Base-by-base conservation (phyloP, 1,140 invertebrate species). In the Lithobius niger region DNA sequence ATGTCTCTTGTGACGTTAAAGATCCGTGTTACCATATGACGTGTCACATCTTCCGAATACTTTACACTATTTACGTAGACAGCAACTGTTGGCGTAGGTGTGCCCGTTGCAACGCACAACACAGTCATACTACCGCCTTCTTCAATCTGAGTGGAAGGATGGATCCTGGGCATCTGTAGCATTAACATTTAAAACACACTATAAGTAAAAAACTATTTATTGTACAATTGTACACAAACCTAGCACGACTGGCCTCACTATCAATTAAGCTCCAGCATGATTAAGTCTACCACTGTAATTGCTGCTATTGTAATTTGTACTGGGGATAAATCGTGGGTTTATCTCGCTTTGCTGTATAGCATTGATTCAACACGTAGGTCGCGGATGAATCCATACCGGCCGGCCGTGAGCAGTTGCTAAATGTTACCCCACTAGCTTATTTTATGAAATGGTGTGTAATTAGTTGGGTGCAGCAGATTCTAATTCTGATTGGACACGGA, bases 81-180 rank as follows among this genome's bases (percentile, higher is more conserved):
- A 0, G 84, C 86, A 28, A 88, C 84, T 0, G 81, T 86, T 0
- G 86, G 86, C 42, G 83, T 82, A 0, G 86, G 86, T 24, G 82
- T 85, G 27, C 83, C 83, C 74, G 86, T 80, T 3, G 84, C 86
- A 44, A 88, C 83, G 62, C 86, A 89, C 0, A 88, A 71, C 40
- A 88, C 79, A 0, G 85, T 88, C 81, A 89, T 86, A 53, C 81
- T 83, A 57, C 82, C 80, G 1, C 85, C 85, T 71, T 89, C 86
- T 27, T 84, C 77, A 2, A 88, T 79, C 56, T 86, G 74, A 64
- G 84, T 85, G 26, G 82, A 81, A 0, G 86, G 86, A 68, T 87
- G 84, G 26, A 88, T 81, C 1, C 84, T 82, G 0, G 85, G 86
- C 1, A 82, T 78, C 82, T 86, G 67, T 52, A 31, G 40, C 72